These are phyloP conservation scores for Rhinichthys klamathensis DNA, from an alignment of 2,113 vertebrate genomes.

Conservation along the genomic window DNA sequence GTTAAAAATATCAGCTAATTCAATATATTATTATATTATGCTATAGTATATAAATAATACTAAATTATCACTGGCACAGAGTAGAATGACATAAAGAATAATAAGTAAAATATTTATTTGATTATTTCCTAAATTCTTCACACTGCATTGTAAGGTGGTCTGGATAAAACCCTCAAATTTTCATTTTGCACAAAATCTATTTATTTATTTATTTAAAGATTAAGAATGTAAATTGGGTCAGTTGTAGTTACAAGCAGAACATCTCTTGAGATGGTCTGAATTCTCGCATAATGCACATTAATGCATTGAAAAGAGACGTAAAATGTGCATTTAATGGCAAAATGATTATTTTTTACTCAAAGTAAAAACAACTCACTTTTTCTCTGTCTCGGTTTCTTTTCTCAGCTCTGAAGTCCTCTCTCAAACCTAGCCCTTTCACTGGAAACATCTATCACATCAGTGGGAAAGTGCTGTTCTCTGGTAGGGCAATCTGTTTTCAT, in stretches of 20 bases:
- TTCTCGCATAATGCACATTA: background rate
- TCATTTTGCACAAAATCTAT: background rate
- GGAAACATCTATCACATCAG: constrained; percentile 93
- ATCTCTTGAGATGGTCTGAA: background rate
- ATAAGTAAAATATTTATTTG: background rate
- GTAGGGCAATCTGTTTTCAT: constrained; percentile 71
- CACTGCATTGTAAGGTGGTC: background rate
- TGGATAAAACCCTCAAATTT: background rate
- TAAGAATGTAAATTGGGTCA: background rate
- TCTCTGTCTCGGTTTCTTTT: constrained; percentile 40
- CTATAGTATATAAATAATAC: background rate
- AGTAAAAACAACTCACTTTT: background rate
- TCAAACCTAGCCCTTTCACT: constrained; percentile 84
- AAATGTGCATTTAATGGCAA: background rate
- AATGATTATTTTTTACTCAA: background rate
- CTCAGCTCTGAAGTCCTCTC: constrained; percentile 85
- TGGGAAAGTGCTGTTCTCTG: constrained; percentile 90
- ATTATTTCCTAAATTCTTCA: background rate
- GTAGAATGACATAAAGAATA: background rate
- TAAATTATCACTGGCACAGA: background rate
- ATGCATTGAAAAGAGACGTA: background rate
- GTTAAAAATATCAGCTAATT: background rate
- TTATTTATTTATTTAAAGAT: background rate
- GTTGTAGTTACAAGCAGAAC: background rate
- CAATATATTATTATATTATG: background rate